A percentile compares a stretch with the other conserved stretches of the same genome.
These are phyloP conservation scores for Morus bassanus DNA, from an alignment of 2,797 vertebrate genomes.

Conservation along the genomic window DNA sequence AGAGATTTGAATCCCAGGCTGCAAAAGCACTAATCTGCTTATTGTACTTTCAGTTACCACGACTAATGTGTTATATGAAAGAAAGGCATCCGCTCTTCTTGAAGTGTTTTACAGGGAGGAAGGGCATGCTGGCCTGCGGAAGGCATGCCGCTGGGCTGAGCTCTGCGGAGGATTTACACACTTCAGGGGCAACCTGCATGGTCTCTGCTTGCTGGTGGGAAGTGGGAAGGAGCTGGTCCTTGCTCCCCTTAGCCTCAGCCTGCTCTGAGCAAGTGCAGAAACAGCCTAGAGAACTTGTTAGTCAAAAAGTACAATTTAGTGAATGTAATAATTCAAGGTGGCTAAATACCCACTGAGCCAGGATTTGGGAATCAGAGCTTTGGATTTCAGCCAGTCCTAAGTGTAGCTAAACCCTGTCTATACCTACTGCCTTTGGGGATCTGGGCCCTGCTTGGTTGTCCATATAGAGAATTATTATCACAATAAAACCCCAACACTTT, in stretches of 20 bases:
- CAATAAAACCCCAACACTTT: background rate
- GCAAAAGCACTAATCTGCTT: background rate
- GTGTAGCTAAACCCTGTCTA: background rate
- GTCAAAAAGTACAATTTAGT: background rate
- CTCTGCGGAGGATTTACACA: background rate
- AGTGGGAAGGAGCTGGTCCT: background rate
- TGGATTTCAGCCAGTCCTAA: background rate
- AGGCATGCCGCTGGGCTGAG: background rate
- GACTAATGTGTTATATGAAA: accelerated
- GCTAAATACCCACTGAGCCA: background rate
- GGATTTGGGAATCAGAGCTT: background rate
- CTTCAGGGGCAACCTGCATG: background rate
- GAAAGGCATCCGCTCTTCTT: background rate
- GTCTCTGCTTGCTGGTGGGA: background rate
- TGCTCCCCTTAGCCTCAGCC: background rate
- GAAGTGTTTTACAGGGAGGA: background rate
- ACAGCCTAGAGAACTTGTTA: too few species aligned
- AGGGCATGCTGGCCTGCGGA: background rate
- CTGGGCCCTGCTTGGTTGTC: background rate
- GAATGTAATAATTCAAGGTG: background rate
- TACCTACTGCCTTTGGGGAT: background rate
- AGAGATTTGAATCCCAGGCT: background rate
- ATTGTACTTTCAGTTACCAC: background rate
- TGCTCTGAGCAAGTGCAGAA: background rate
- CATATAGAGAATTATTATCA: background rate